Base-by-base conservation (phyloP, 2,113 vertebrate genomes). In the Eptatretus burgeri region DNA sequence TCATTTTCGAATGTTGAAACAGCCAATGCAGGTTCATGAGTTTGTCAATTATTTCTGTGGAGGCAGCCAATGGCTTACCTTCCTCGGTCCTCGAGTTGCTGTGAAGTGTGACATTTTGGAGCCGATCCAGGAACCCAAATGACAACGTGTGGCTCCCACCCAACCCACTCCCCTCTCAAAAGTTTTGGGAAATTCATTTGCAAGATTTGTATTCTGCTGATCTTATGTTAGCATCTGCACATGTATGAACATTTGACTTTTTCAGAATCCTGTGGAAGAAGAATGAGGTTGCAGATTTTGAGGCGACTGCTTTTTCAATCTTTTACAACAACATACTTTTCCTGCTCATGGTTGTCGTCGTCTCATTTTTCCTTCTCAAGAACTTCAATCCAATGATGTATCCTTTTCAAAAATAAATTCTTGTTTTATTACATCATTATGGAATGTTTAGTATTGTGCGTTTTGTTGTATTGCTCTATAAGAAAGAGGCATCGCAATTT, bases 301-400 rank as follows among this genome's bases (percentile, higher is more conserved):
- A 98, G 73, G 91, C 91, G 11, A 98, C 91, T 49, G 94, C 89
- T 51, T 98, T 98, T 71, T 98, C 91, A 70, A 98, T 98, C 77
- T 98, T 98, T 74, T 98, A 98, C 74, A 98, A 98, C 76, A 98
- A 98, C 71, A 93, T 86, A 0, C 77, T 98, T 5, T 98, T 98
- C 69, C 77, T 98, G 67, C 80, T 98, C 50, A 74, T 98, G 66
- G 81, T 98, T 71, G 85, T 98, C 66, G 64, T 94, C 1, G 85
- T 86, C 56, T 98, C 91, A 11, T 98, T 95, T 73, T 98, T 98
- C 67, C 71, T 98, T 68, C 70, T 98, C 73, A 94, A 82, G 83
- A 95, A 91, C 76, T 95, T 98, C 80, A 93, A 95, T 74, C 89
- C 91, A 60, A 88, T 85, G 1, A 87, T 98, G 91, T 98, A 95